Base-by-base conservation (phyloP, 2,113 vertebrate genomes). In the Corythornis cristatus region DNA sequence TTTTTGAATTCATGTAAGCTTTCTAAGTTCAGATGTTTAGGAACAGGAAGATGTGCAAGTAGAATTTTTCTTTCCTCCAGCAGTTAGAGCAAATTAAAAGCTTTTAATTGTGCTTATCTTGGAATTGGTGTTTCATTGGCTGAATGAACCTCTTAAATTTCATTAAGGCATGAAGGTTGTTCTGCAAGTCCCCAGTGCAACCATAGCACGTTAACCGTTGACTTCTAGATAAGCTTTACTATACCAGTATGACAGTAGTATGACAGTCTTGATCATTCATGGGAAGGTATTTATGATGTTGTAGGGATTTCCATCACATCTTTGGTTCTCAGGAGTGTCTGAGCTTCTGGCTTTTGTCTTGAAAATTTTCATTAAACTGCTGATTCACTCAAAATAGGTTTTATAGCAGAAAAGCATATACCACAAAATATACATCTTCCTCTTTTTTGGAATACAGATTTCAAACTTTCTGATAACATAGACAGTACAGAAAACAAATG, bases 21-120 rank as follows among this genome's bases (percentile, higher is more conserved):
- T 94, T 90, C 64, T 64, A 85, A 82, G 61, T 86, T 96, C 80
- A 92, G 56, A 79, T 96, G 77, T 95, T 95, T 95, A 93, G 95
- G 90, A 95, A 95, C 87, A 78, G 94, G 72, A 95, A 91, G 95
- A 95, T 48, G 61, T 96, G 93, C 65, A 94, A 93, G 48, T 86
- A 95, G 80, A 96, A 88, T 83, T 96, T 95, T 95, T 95, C 90
- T 51, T 85, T 94, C 68, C 56, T 92, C 7, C 85, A 64, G 65
- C 53, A 95, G 81, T 83, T 76, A 45, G 40, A 71, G 45, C 67
- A 12, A 68, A 42, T 89, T 89, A 62, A 62, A 16, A 14, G 75
- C 56, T 78, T 76, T 80, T 46, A 64, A 29, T 77, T 79, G 42
- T 77, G 37, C 56, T 12, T 77, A 62, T 92, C 82, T 92, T 91